phyloP scores from a whole-genome alignment of 2,797 vertebrate species.

The Oryzias sinensis region DNA sequence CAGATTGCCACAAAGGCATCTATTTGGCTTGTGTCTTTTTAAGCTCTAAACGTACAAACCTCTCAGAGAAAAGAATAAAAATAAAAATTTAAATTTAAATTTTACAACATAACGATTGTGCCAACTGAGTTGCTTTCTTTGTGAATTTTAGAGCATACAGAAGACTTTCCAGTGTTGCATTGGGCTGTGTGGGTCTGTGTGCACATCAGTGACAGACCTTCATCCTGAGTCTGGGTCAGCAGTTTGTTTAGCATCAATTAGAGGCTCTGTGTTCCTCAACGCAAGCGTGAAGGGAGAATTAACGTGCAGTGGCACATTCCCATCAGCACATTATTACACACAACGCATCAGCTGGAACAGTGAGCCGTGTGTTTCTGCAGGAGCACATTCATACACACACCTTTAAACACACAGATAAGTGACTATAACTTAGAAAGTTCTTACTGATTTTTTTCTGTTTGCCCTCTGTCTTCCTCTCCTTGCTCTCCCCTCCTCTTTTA shows the following conservation, averaged over 20 bases:
- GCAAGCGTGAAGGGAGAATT: constrained; percentile 89
- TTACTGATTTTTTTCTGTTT: constrained; percentile 23
- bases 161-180: constrained; percentile 46
- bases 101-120: not conserved
- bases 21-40: constrained; percentile 31
- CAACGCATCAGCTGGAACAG: constrained; percentile 68
- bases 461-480: constrained; percentile 29
- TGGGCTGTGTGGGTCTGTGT: constrained; percentile 47
- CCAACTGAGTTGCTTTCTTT: constrained; percentile 6
- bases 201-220: constrained; percentile 74
- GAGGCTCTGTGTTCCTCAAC: constrained; percentile 88
- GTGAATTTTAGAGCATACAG: constrained; percentile 35
- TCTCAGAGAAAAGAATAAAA: constrained; percentile 24
- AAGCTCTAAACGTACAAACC: constrained; percentile 27
- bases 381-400: constrained; percentile 12
- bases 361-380: constrained; percentile 25
- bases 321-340: constrained; percentile 81
- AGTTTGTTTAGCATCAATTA: constrained; percentile 88
- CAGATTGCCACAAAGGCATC: constrained; percentile 30
- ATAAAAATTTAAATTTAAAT: too few species aligned
- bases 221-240: constrained; percentile 80
- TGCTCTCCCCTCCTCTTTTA: constrained; percentile 58
- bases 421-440: constrained; percentile 43
- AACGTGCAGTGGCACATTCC: constrained; percentile 90
- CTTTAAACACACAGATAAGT: constrained; percentile 22